phyloP scores from a whole-genome alignment of 2,113 vertebrate species.

The Calypte anna region DNA sequence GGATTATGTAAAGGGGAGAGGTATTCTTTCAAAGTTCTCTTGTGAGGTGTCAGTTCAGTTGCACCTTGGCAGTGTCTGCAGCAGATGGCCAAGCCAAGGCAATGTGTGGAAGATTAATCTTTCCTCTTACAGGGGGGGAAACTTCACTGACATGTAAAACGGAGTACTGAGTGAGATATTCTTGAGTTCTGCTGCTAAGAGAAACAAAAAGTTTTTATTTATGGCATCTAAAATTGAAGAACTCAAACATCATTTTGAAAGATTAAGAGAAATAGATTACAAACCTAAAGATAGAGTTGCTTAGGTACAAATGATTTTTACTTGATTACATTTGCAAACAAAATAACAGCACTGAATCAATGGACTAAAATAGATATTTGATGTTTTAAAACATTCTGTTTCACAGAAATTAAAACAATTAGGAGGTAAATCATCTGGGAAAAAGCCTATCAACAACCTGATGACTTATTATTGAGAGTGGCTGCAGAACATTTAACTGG shows the following conservation, averaged over 20 bases:
- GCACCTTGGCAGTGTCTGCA: background rate
- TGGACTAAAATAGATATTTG: background rate
- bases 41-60: background rate
- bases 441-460: background rate
- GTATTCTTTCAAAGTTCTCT: background rate
- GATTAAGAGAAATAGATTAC: background rate
- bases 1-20: background rate
- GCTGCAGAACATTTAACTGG: background rate
- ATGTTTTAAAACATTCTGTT: constrained; percentile 19
- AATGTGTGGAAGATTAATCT: background rate
- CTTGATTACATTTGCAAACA: constrained; percentile 2
- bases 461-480: background rate
- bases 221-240: background rate
- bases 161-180: rapidly evolving
- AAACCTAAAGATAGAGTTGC: background rate
- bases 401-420: constrained; percentile 13
- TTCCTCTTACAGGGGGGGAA: rapidly evolving
- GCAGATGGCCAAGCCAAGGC: background rate
- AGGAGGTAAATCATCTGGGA: background rate
- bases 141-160: background rate
- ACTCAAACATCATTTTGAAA: background rate
- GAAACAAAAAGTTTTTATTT: background rate
- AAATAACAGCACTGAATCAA: background rate
- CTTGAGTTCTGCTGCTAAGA: background rate
- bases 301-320: background rate